Percentiles rank a stretch among this genome's conserved stretches.
phyloP scores from a whole-genome alignment of 2,888 invertebrate species.

The Drosophila limbata region DNA sequence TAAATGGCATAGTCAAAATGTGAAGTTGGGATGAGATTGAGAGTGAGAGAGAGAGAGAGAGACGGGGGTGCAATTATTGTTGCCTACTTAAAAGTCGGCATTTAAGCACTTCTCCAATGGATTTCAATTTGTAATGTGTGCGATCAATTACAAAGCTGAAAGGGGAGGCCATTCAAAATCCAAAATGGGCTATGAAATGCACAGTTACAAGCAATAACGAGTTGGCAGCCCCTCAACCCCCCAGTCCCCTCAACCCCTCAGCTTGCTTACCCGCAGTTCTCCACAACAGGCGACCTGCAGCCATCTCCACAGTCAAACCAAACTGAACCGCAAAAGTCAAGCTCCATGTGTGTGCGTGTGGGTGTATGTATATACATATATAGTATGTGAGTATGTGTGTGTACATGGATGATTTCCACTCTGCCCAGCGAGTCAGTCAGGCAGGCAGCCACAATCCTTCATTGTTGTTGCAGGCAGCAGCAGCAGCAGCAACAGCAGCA shows the following conservation, averaged over 20 bases:
- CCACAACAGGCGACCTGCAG: conserved; percentile 15
- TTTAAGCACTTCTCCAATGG: conserved; percentile 58
- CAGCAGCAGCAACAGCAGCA: conserved; percentile 62
- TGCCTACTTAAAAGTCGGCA: conserved; percentile 54
- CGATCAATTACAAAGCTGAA: conserved; percentile 70
- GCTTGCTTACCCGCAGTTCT: not conserved
- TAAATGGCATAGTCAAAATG: conserved; percentile 8
- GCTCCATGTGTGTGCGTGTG: conserved; percentile 32
- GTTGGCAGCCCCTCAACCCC: conserved; percentile 29
- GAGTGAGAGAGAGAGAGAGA: not conserved
- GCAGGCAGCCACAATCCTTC: conserved; percentile 66
- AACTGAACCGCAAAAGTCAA: conserved; percentile 63
- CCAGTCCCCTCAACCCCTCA: conserved; percentile 1
- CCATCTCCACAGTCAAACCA: conserved; percentile 40
- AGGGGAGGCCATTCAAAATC: conserved; percentile 33
- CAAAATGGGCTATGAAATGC: conserved; percentile 67
- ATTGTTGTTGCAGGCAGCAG: conserved; percentile 73
- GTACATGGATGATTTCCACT: conserved; percentile 42
- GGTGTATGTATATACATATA: no score
- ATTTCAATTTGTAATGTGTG: conserved; percentile 64
- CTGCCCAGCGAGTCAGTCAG: conserved; percentile 57
- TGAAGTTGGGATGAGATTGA: not conserved
- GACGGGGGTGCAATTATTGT: conserved; percentile 51
- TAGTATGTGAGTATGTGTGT: conserved; percentile 20
- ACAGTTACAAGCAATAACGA: conserved; percentile 76